Percentiles rank a stretch among this genome's conserved stretches.
Conservation (phyloP, 2,797 vertebrate genomes). For the Sebastes melanostomus region DNA sequence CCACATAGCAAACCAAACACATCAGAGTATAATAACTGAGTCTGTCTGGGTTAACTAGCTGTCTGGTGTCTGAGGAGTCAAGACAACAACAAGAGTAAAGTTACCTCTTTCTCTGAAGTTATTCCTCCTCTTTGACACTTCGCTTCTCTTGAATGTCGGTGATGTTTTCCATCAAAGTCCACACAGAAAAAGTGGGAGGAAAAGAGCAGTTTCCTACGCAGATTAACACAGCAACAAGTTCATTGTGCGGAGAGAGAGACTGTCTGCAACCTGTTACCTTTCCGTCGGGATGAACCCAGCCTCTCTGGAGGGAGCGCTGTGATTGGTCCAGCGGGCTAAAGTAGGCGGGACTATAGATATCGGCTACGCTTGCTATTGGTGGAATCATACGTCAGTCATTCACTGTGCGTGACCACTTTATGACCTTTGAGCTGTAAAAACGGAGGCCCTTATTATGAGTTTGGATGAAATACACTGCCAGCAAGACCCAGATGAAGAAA, state of each 20-base stretch:
- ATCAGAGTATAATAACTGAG: neutral
- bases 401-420: neutral
- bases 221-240: constrained; percentile 55
- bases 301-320: neutral
- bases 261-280: constrained; percentile 81
- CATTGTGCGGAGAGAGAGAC: constrained; percentile 33
- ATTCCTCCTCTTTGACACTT: constrained; percentile 1
- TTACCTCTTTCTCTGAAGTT: constrained; percentile 60
- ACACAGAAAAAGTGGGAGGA: neutral
- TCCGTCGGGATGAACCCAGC: constrained; percentile 65
- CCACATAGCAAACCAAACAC: neutral
- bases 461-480: neutral
- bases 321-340: constrained; percentile 58
- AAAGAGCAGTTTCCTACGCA: constrained; percentile 2
- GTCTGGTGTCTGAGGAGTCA: constrained; percentile 31
- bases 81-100: constrained; percentile 34
- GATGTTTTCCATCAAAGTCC: constrained; percentile 11
- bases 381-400: constrained; percentile 1
- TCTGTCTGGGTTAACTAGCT: constrained; percentile 21
- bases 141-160: neutral
- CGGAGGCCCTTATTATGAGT: neutral
- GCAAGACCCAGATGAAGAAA: neutral
- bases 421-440: neutral
- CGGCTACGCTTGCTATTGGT: constrained; percentile 59
- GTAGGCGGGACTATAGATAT: constrained; percentile 30